Percentiles rank a stretch among this genome's conserved stretches.
Conservation (phyloP, 2,113 vertebrate species). For the Stomatorhinus ivindoensis region DNA sequence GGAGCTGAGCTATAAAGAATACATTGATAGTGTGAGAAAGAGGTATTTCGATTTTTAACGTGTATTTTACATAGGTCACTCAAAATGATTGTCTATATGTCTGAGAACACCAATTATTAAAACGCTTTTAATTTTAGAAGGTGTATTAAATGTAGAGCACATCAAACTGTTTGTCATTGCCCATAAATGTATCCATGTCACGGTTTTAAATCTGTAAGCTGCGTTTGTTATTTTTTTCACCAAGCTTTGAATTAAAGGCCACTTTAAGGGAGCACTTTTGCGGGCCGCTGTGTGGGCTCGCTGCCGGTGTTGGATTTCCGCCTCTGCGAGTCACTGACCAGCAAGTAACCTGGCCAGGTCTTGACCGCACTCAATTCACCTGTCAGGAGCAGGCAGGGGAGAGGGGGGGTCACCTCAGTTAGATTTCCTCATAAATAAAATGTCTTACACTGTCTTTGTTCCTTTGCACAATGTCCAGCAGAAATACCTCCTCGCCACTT, state of each 20-base stretch:
- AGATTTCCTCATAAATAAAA: constrained; percentile 18
- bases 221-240: constrained; percentile 54
- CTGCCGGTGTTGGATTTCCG: constrained; percentile 52
- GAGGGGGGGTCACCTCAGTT: constrained; percentile 7
- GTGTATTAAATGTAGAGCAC: constrained; percentile 59
- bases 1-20: constrained; percentile 54
- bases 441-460: not conserved
- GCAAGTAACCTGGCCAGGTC: constrained; percentile 47
- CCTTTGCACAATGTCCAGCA: not conserved
- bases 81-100: constrained; percentile 65
- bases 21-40: constrained; percentile 54
- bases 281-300: constrained; percentile 54
- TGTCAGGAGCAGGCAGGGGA: constrained; percentile 30
- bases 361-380: constrained; percentile 51
- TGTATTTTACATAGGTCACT: constrained; percentile 64
- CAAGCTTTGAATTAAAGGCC: constrained; percentile 70
- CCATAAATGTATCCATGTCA: constrained; percentile 59
- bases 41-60: constrained; percentile 50
- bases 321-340: constrained; percentile 39
- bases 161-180: constrained; percentile 44
- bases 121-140: constrained; percentile 55
- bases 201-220: constrained; percentile 64
- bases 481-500: not conserved
- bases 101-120: constrained; percentile 59
- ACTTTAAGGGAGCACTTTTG: constrained; percentile 56